Evolutionary conservation across 1,140 invertebrate species (phyloP).

Genomic region (Drosophila dunni): DNA sequence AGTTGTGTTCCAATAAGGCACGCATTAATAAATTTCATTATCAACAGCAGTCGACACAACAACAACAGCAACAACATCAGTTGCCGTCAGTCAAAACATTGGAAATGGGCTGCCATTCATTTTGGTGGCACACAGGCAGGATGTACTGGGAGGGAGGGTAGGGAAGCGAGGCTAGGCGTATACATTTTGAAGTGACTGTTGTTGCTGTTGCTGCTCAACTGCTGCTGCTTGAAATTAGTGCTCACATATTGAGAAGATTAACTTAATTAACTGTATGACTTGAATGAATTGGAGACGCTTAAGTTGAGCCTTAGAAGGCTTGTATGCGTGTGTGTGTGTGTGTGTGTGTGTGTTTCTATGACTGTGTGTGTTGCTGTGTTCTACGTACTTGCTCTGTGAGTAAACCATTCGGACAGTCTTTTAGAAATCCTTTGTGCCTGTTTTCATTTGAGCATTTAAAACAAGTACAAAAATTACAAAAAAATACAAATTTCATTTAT

Average conservation of each 20-base stretch:
- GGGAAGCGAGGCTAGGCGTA: not conserved
- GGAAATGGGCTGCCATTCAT: constrained; percentile 50
- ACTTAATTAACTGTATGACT: constrained; percentile 74
- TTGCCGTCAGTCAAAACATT: constrained; percentile 51
- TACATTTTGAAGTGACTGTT: constrained; percentile 28
- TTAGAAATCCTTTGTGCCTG: constrained; percentile 97
- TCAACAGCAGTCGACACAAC: constrained; percentile 51
- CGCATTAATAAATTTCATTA: constrained; percentile 78
- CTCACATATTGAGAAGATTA: constrained; percentile 69
- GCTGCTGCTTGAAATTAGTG: constrained; percentile 54
- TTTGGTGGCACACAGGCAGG: constrained; percentile 15
- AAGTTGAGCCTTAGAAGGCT: constrained; percentile 3
- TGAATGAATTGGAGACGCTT: constrained; percentile 67
- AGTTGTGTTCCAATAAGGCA: constrained; percentile 53
- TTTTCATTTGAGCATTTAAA: constrained; percentile 27
- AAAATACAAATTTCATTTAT: constrained; percentile 3
- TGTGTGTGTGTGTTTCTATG: not conserved
- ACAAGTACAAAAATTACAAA: not conserved
- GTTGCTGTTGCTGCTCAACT: constrained; percentile 21
- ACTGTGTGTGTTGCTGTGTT: not conserved
- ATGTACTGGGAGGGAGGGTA: not conserved
- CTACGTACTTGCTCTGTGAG: constrained; percentile 94
- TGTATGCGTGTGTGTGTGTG: not conserved
- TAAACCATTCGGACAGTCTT: constrained; percentile 96
- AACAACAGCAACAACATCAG: constrained; percentile 43